phyloP scores from a whole-genome alignment of 2,113 vertebrate species.

The Mustelus asterias region DNA sequence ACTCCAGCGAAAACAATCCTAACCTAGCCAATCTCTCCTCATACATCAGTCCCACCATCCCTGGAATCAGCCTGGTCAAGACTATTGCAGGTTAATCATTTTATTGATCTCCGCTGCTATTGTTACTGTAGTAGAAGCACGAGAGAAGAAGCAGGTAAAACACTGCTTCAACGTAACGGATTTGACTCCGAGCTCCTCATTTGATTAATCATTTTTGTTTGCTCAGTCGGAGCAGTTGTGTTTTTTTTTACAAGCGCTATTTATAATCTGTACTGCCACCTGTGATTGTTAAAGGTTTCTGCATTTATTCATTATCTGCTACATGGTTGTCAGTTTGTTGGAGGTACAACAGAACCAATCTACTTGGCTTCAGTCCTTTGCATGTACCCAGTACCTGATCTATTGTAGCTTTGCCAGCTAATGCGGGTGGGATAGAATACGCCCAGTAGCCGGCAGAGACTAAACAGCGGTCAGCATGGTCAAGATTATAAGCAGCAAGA shows the following conservation, averaged over 20 bases:
- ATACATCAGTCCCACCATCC: no score
- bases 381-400: not conserved
- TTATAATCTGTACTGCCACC: slow-evolving; percentile 6
- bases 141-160: not conserved
- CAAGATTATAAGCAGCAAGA: not conserved
- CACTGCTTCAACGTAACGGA: not conserved
- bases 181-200: not conserved
- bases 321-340: not conserved
- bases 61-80: not conserved
- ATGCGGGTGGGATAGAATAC: not conserved
- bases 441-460: no score
- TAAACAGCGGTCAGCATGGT: not conserved
- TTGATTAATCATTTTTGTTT: not conserved
- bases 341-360: not conserved
- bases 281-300: slow-evolving; percentile 14
- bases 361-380: not conserved
- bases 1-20: no score
- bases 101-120: not conserved
- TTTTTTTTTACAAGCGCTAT: slow-evolving; percentile 19
- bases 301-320: slow-evolving; percentile 12
- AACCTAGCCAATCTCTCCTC: no score
- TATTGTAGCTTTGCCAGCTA: not conserved
- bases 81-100: not conserved
- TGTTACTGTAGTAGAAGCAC: not conserved
- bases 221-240: not conserved